Conservation (phyloP, 1,140 invertebrate genomes). For the Phymastichus coffea region DNA sequence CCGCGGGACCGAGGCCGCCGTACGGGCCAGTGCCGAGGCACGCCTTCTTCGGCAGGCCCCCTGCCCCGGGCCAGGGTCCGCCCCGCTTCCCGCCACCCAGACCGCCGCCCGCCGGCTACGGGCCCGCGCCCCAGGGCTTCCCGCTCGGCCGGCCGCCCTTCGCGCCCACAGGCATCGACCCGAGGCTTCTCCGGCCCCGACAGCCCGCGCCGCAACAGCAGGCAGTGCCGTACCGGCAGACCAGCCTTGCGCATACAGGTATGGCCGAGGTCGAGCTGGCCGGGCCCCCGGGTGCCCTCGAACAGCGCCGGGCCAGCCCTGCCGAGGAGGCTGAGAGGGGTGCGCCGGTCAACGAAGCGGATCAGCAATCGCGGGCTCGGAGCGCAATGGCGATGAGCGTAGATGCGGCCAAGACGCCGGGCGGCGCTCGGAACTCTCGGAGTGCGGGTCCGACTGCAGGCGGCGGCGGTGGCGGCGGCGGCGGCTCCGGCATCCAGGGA, state of each 20-base stretch:
- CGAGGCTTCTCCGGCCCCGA: too few species aligned
- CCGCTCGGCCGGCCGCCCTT: not conserved
- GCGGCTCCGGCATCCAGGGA: too few species aligned
- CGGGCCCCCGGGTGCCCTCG: conserved; percentile 21
- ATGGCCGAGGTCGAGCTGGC: conserved; percentile 10
- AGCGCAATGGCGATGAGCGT: too few species aligned
- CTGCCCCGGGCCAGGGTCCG: conserved; percentile 23
- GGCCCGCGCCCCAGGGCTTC: not conserved
- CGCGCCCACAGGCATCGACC: too few species aligned
- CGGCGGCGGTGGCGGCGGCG: too few species aligned
- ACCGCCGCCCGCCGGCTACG: conserved; percentile 11
- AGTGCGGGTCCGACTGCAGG: not conserved
- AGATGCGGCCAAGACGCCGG: too few species aligned
- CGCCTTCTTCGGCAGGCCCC: conserved; percentile 36
- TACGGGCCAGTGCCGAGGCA: conserved; percentile 45
- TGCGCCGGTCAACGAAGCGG: too few species aligned
- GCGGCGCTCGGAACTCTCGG: not conserved
- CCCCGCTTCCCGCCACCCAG: conserved; percentile 28
- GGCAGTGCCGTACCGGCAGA: conserved; percentile 34
- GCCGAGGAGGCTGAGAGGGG: too few species aligned
- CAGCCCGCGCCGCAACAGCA: too few species aligned
- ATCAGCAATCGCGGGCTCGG: too few species aligned
- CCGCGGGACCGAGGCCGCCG: conserved; percentile 41
- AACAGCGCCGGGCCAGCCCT: not conserved
- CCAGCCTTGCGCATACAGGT: conserved; percentile 25